These are phyloP conservation scores for Antheraea yamamai DNA, from an alignment of 2,888 invertebrate genomes.

Conservation along the genomic window DNA sequence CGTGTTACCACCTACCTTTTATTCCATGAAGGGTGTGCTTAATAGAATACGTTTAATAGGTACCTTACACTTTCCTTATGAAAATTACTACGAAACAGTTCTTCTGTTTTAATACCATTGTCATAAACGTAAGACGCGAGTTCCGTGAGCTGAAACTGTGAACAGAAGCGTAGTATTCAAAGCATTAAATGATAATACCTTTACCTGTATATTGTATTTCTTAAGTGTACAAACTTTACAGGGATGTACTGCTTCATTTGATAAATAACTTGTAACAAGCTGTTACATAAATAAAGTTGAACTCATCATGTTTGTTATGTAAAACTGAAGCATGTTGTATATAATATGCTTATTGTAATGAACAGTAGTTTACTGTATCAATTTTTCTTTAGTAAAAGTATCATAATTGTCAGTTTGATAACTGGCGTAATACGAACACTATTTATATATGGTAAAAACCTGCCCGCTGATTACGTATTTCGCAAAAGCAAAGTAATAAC, in stretches of 20 bases:
- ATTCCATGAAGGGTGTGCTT: no score
- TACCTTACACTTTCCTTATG: background rate
- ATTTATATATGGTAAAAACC: no score
- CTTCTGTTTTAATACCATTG: constrained; percentile 1
- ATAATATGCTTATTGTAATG: no score
- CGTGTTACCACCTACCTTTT: no score
- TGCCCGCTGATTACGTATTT: no score
- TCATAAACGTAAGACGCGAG: constrained; percentile 6
- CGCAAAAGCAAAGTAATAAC: no score
- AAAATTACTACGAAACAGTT: background rate
- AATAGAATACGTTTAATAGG: no score
- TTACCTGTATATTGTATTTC: constrained; percentile 14
- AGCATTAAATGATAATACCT: constrained; percentile 18
- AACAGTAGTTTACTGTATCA: no score
- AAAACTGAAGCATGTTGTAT: background rate
- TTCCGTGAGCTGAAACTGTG: constrained; percentile 10
- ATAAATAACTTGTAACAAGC: background rate
- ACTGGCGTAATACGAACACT: no score
- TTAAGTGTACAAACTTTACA: constrained; percentile 1
- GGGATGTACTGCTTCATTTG: background rate
- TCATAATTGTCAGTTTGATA: no score
- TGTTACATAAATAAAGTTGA: background rate
- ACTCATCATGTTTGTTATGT: background rate
- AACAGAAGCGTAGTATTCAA: constrained; percentile 18
- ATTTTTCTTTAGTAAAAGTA: no score